Evolutionary conservation across 2,888 invertebrate genomes (phyloP).

Genomic region (Lycocerus yunnanus): DNA sequence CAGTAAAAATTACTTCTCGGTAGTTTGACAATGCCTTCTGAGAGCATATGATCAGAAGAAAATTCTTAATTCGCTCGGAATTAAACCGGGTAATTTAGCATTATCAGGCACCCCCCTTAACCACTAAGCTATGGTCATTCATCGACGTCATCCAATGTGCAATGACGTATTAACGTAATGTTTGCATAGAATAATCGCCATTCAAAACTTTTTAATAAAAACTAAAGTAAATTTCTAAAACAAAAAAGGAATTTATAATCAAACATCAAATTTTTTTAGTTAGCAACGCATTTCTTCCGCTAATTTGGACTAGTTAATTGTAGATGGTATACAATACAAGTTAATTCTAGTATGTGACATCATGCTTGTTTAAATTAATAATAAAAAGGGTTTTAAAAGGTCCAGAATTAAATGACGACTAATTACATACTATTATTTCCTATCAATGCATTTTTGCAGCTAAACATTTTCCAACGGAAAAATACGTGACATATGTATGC

Average conservation of each 20-base stretch:
- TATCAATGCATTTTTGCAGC: neutral
- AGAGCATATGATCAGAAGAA: no score
- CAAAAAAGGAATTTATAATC: neutral
- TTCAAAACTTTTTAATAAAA: neutral
- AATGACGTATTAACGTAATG: no score
- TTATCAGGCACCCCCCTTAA: no score
- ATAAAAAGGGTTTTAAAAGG: neutral
- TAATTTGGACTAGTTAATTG: neutral
- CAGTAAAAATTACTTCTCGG: no score
- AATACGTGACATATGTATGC: neutral
- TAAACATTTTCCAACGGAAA: neutral
- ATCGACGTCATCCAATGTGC: no score
- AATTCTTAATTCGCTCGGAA: no score
- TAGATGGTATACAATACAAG: neutral
- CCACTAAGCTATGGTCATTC: no score
- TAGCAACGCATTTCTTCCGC: neutral
- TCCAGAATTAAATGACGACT: neutral
- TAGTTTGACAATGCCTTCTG: no score
- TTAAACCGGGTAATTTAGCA: no score
- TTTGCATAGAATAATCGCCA: no score
- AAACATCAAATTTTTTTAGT: neutral
- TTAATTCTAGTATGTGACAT: neutral
- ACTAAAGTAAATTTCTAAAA: neutral
- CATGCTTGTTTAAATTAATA: neutral
- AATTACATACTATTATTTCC: neutral